Evolutionary conservation across 2,113 vertebrate genomes (phyloP).

Genomic region (cattle (Bos taurus)): ARS-UCD2.0 NC_037331.1:5564501-5565000

Average conservation of each 20-base stretch:
- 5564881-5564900: background rate
- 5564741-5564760: no score
- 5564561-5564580: background rate
- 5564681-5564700: background rate
- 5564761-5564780: background rate
- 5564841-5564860: background rate
- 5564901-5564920: background rate
- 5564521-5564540: background rate
- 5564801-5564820: fast-evolving
- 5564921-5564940: no score
- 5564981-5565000: background rate
- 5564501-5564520: background rate
- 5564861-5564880: background rate
- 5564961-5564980: background rate
- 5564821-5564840: background rate
- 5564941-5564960: background rate
- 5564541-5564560: background rate
- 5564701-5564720: fast-evolving
- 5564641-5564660: fast-evolving
- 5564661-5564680: background rate
- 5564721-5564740: background rate
- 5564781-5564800: background rate
- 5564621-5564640: fast-evolving
- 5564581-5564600: fast-evolving
- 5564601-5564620: background rate